These are phyloP conservation scores for Eretmocerus hayati DNA, from an alignment of 2,888 invertebrate genomes.

Conservation along the genomic window DNA sequence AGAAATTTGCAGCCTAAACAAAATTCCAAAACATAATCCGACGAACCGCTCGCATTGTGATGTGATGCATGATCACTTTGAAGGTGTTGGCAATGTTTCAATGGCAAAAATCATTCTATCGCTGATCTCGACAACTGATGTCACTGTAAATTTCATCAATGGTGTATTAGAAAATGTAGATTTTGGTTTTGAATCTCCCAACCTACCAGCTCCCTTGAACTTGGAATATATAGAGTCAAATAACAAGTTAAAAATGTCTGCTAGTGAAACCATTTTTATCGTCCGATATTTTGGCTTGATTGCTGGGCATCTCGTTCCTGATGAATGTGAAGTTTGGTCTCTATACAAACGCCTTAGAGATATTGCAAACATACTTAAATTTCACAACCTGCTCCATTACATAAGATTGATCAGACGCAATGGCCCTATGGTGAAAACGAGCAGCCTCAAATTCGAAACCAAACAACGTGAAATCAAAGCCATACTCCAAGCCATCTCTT, in stretches of 20 bases:
- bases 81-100: not conserved
- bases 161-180: not conserved
- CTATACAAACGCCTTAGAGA: not conserved
- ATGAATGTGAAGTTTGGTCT: not conserved
- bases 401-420: not conserved
- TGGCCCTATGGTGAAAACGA: not conserved
- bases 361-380: not conserved
- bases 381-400: not conserved
- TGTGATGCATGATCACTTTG: conserved; percentile 1
- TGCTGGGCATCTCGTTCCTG: not conserved
- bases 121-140: too few species aligned
- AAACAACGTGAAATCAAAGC: not conserved
- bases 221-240: not conserved
- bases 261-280: not conserved
- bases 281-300: not conserved
- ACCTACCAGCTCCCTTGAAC: not conserved
- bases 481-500: not conserved
- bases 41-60: not conserved
- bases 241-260: not conserved
- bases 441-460: not conserved
- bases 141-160: not conserved
- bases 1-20: not conserved
- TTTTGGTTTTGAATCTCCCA: not conserved
- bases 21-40: not conserved
- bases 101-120: too few species aligned